These are phyloP conservation scores for Eurypyga helias DNA, from an alignment of 2,113 vertebrate species.

Conservation along the genomic window DNA sequence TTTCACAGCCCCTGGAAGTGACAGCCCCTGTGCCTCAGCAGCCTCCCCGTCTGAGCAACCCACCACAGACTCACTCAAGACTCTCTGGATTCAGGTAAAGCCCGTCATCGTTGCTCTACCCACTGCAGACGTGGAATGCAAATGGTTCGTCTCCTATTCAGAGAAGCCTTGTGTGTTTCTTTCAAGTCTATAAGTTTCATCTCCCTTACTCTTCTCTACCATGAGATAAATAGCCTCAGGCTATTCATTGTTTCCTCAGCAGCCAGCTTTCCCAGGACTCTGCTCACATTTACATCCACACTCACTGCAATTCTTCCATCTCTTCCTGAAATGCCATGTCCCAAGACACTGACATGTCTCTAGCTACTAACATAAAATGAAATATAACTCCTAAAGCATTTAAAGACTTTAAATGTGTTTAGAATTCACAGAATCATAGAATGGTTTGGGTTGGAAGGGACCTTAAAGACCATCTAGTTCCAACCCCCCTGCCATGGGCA, in stretches of 20 bases:
- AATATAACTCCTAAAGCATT: neutral
- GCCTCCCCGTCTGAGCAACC: neutral
- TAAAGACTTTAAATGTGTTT: neutral
- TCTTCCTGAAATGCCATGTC: neutral
- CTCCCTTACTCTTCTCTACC: neutral
- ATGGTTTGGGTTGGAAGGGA: no score
- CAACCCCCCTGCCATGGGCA: no score
- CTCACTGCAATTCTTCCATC: neutral
- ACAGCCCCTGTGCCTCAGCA: neutral
- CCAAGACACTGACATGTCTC: neutral
- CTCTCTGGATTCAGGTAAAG: neutral
- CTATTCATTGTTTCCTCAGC: neutral
- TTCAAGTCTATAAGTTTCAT: neutral
- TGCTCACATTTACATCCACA: neutral
- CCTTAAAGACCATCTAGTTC: no score
- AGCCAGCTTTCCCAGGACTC: neutral
- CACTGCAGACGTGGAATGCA: neutral
- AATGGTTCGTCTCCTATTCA: neutral
- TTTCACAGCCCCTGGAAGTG: no score
- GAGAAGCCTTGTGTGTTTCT: neutral
- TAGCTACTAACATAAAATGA: neutral
- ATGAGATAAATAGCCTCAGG: neutral
- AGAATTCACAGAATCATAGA: neutral
- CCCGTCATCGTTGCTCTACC: neutral
- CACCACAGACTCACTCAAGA: neutral